These are phyloP conservation scores for Hemicentrotus pulcherrimus DNA, from an alignment of 35 echinoderm and acorn worm species.

Conservation along the genomic window DNA sequence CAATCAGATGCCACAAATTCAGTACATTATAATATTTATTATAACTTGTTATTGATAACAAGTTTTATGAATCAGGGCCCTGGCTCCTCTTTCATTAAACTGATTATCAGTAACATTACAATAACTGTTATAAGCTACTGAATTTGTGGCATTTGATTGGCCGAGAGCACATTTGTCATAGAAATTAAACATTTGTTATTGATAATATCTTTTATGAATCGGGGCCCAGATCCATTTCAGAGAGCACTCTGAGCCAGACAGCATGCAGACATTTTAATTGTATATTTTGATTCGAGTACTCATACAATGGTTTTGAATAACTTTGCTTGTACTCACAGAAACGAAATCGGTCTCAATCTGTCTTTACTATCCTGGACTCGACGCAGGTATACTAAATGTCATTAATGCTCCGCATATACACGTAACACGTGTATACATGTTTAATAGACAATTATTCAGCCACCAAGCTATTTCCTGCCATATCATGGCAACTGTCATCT, in stretches of 20 bases:
- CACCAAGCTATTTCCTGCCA: not conserved
- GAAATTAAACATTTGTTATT: too few relatives aligned
- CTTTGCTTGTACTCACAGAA: slow-evolving; percentile 5
- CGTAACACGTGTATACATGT: not conserved
- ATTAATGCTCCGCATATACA: not conserved
- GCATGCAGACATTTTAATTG: not conserved
- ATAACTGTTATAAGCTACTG: too few relatives aligned
- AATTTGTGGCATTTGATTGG: too few relatives aligned
- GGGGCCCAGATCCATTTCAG: not conserved
- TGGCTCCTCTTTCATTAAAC: too few relatives aligned
- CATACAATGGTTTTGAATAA: not conserved
- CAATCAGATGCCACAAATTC: too few relatives aligned
- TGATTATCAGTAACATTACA: too few relatives aligned
- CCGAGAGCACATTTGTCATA: too few relatives aligned
- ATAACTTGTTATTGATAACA: too few relatives aligned
- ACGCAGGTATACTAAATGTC: not conserved
- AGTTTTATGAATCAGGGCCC: too few relatives aligned
- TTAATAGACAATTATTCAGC: not conserved
- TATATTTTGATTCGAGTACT: not conserved
- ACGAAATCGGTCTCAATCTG: slow-evolving; percentile 20
- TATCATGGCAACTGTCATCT: not conserved
- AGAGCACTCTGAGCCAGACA: not conserved
- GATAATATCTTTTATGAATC: too few relatives aligned
- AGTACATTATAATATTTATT: too few relatives aligned
- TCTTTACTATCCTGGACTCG: not conserved